phyloP scores from a whole-genome alignment of 2,888 invertebrate genomes.

The Amphipoea oculea region DNA sequence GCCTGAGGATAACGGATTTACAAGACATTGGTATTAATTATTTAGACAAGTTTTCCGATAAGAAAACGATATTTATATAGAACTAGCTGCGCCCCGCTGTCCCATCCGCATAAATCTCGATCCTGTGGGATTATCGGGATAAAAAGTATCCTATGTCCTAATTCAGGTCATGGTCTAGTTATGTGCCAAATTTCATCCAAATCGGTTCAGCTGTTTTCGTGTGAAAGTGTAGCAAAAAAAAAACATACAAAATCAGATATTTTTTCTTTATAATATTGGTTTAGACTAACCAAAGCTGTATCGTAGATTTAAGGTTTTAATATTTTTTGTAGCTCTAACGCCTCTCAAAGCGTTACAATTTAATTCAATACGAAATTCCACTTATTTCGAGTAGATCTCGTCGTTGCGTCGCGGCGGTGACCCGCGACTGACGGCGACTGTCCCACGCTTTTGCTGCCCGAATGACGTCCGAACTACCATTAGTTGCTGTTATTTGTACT shows the following conservation, averaged over 20 bases:
- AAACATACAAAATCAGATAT: neutral
- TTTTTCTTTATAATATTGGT: neutral
- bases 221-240: neutral
- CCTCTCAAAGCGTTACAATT: slow-evolving; percentile 23
- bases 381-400: slow-evolving; percentile 70
- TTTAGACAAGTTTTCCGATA: neutral
- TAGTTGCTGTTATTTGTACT: slow-evolving; percentile 68
- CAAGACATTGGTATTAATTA: neutral
- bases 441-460: slow-evolving; percentile 79
- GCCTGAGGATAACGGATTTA: slow-evolving; percentile 23
- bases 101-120: neutral
- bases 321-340: slow-evolving; percentile 3
- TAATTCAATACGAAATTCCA: slow-evolving; percentile 59
- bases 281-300: neutral
- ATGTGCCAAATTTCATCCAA: neutral
- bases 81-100: neutral
- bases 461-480: slow-evolving; percentile 65
- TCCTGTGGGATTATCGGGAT: neutral
- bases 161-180: neutral
- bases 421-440: slow-evolving; percentile 75
- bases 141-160: neutral
- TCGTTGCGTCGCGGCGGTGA: slow-evolving; percentile 65
- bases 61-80: neutral
- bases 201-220: neutral
- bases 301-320: neutral